phyloP scores from a whole-genome alignment of 2,888 invertebrate species.

The Cephonodes hylas region DNA sequence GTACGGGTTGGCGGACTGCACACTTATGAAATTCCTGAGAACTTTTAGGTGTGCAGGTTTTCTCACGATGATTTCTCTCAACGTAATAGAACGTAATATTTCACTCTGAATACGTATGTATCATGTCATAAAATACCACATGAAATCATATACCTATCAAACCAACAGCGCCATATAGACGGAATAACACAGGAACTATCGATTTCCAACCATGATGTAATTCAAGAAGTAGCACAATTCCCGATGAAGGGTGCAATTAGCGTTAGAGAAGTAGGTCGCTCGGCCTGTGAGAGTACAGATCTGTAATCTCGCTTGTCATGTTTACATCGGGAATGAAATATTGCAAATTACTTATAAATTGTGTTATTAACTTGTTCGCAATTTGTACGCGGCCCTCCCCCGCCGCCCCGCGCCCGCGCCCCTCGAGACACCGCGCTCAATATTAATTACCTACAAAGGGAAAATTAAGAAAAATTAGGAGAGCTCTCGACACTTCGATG shows the following conservation, averaged over 20 bases:
- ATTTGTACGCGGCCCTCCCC: conserved; percentile 3
- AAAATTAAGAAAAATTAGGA: background rate
- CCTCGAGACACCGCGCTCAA: background rate
- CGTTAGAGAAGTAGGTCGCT: background rate
- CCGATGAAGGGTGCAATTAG: background rate
- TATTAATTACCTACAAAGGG: conserved; percentile 13
- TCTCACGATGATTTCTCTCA: too few relatives aligned
- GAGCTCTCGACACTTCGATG: background rate
- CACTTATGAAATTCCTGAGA: too few relatives aligned
- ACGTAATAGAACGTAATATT: too few relatives aligned
- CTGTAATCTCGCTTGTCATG: background rate
- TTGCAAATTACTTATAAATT: conserved; percentile 15
- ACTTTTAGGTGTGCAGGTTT: too few relatives aligned
- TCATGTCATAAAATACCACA: too few relatives aligned
- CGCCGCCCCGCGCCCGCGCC: background rate
- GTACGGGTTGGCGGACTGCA: too few relatives aligned
- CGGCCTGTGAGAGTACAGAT: background rate
- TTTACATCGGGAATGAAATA: conserved; percentile 8
- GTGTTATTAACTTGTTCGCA: conserved; percentile 15
- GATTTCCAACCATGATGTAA: background rate
- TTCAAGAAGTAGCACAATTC: background rate
- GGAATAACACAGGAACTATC: too few relatives aligned
- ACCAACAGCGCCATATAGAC: too few relatives aligned
- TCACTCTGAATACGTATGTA: too few relatives aligned
- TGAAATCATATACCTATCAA: too few relatives aligned